Evolutionary conservation across 2,888 invertebrate genomes (phyloP), one percentile per base, ranked within the genome.

Genomic region (Stegana nigrithorax): DNA sequence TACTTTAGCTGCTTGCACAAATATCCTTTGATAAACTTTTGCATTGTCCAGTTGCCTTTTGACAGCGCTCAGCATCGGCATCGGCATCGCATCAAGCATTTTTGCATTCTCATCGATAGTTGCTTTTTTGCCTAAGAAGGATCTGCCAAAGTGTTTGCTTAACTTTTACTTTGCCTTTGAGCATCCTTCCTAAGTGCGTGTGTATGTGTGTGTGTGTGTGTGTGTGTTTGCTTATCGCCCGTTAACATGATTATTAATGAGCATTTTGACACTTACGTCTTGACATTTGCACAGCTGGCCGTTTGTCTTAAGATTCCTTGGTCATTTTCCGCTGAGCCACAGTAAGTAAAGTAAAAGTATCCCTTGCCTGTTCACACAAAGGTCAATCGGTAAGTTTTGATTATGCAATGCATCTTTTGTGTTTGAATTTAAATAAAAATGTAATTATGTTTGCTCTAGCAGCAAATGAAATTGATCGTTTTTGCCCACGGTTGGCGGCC

Each of bases 91-190:
- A n/a, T n/a, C n/a, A n/a, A n/a, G 56, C 66, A 69, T 73, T 81
- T 82, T 81, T 81, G 82, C 82, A 80, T 81, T 81, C 80, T 75
- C 80, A 80, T 83, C 82, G 76, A 83, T 82, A n/a, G n/a, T n/a
- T n/a, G n/a, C n/a, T n/a, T n/a, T 72, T 78, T 75, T 80, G 73
- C 73, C 68, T 70, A 53, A 39, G 60, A 64, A 63, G 67, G 69
- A 51, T 10, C 67, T 69, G 73, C 68, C 70, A 71, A 74, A 71
- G 67, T 77, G 79, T 79, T 79, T 79, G 68, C 70, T 66, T 59
- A 67, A 67, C 58, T 56, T 60, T 58, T 36, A 23, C 58, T 55
- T 64, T 63, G 17, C 55, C 57, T 45, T 19, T 36, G 51, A 63
- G 55, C 71, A 67, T 19, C 44, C 14, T 1, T 61, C 60, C 65